Base-by-base conservation (phyloP, 1,140 invertebrate genomes). In the Stegodyphus dumicola region DNA sequence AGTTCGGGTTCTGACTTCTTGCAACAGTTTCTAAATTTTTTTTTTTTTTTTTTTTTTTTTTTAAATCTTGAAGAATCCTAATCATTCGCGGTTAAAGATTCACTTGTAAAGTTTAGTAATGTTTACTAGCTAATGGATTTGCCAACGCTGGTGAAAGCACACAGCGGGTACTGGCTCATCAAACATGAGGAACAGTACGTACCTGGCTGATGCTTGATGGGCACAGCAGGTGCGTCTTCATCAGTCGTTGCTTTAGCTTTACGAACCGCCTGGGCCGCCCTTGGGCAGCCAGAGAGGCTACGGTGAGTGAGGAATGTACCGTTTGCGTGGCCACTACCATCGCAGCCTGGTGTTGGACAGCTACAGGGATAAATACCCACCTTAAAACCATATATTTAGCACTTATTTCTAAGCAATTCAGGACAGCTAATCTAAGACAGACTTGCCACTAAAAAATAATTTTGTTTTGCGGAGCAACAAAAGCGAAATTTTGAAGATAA, bases 211-310 rank as follows among this genome's bases (percentile, higher is more conserved):
- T 85, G 81, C 71, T 83, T 83, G 77, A 78, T 66, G 6, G 71
- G 60, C 69, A 71, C 69, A 52, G 69, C 49, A 18, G 56, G 56
- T 15, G 53, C 13, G 73, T 77, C 81, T 51, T 83, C 80, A 7
- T 83, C 80, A n/a, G 48, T 52, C 15, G 80, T 49, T 48, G 81
- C 81, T 15, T 85, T 77, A 69, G 81, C 81, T 33, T 76, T 77
- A 77, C 73, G 73, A 13, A 76, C 74, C 13, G 81, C 81, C 81
- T 85, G 89, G 53, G 89, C 89, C 70, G 91, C 90, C 64, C 88
- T 56, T 13, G 88, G 88, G 84, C 88, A 89, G 70, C 88, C 88
- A 10, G 85, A 89, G 18, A 89, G 70, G 85, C 88, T 89, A 66
- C 88, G 88, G 75, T 89, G 88, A 17, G 86, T 87, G 67, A 88